Evolutionary conservation across 2,888 invertebrate species (phyloP).

Genomic region (Pammene aurita): DNA sequence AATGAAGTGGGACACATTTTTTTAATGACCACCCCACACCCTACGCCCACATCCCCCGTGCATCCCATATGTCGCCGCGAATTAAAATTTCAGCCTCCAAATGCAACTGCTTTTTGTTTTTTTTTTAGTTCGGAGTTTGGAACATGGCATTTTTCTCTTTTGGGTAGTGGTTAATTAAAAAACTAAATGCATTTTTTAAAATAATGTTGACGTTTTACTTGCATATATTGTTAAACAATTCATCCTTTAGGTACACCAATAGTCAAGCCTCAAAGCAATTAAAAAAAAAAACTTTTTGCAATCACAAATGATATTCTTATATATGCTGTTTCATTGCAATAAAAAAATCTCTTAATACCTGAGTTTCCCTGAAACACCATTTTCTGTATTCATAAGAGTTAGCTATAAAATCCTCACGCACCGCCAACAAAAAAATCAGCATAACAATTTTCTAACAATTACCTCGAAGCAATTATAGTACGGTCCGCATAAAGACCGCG

Average conservation of each 20-base stretch:
- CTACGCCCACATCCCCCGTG: constrained; percentile 46
- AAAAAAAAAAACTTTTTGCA: no score
- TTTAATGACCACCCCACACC: constrained; percentile 70
- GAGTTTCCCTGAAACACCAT: background rate
- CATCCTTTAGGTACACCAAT: no score
- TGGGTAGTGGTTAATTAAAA: constrained; percentile 15
- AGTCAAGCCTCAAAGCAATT: no score
- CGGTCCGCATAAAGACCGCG: constrained; percentile 52
- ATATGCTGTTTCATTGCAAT: no score
- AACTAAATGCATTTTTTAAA: background rate
- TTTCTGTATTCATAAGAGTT: constrained; percentile 1
- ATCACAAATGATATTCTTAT: no score
- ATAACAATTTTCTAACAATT: constrained; percentile 45
- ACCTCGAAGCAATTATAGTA: constrained; percentile 52
- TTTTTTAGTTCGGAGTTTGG: constrained; percentile 21
- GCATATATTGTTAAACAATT: no score
- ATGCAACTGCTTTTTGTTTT: constrained; percentile 55
- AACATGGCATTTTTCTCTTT: constrained; percentile 10
- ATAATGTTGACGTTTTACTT: no score
- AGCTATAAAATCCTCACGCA: constrained; percentile 14
- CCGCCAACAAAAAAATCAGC: constrained; percentile 36
- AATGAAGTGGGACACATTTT: constrained; percentile 81
- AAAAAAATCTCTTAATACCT: background rate
- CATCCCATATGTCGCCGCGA: constrained; percentile 74
- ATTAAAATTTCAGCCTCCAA: constrained; percentile 76